Conservation (phyloP, 2,113 vertebrate species). For the Passer montanus region DNA sequence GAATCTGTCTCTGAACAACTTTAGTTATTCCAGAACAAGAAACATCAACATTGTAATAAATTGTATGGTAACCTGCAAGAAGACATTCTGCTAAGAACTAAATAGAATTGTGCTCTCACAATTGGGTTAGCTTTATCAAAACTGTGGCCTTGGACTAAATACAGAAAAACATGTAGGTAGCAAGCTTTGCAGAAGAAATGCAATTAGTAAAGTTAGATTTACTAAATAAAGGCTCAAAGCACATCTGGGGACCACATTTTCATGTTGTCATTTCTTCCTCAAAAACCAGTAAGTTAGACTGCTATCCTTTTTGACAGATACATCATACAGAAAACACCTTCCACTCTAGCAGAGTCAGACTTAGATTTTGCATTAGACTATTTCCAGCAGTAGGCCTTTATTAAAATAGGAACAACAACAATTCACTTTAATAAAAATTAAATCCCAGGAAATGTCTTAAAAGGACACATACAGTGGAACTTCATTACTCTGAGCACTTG, state of each 20-base stretch:
- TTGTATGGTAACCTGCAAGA: neutral
- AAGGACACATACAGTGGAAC: neutral
- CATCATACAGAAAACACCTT: neutral
- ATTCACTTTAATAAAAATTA: neutral
- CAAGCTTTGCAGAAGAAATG: neutral
- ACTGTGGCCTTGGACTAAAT: neutral
- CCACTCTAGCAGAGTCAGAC: neutral
- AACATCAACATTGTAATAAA: neutral
- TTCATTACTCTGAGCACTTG: neutral
- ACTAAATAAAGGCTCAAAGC: neutral
- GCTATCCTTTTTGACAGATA: neutral
- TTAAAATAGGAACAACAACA: neutral
- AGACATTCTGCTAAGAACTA: neutral
- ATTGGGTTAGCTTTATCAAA: neutral
- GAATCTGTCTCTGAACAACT: neutral
- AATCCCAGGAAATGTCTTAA: neutral
- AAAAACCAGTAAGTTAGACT: neutral
- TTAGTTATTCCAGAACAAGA: neutral
- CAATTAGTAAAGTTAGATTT: neutral
- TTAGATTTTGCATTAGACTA: neutral
- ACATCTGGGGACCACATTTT: neutral
- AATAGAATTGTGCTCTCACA: neutral
- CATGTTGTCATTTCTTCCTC: neutral
- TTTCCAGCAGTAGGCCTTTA: neutral
- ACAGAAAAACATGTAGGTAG: neutral